Base-by-base conservation (phyloP, 2,113 vertebrate genomes). In the Platysteira castanea region DNA sequence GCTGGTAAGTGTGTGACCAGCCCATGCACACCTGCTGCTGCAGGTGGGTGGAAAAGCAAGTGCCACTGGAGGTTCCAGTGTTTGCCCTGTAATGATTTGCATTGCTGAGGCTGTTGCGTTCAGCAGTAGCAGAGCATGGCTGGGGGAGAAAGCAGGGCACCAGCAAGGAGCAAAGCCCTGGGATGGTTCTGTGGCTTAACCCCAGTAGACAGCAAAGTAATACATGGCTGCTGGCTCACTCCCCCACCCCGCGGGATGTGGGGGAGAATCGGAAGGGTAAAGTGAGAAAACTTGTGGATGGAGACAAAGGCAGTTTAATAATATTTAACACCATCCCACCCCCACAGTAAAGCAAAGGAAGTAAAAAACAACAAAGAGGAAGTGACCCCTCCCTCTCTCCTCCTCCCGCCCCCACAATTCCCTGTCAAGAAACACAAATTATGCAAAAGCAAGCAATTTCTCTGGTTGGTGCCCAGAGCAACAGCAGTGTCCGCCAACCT, bases 221-320 rank as follows among this genome's bases (percentile, higher is more conserved):
- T 41, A 46, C 64, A 14, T 7, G 52, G 27, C 39, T 1, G 0
- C 70, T 53, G 26, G 22, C n/a, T 89, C 37, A 26, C 11, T 71
- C 3, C 4, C 9, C 11, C 3, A 26, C 23, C 3, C 7, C 2
- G 1, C 10, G 18, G 35, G 35, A 50, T 39, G 20, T 3, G 4
- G 10, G 7, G 39, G 9, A 77, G 7, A 69, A 73, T 5, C 0
- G 0, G 59, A 56, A 69, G 14, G 6, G 35, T 42, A 28, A 70
- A 67, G 39, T 33, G 42, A 63, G 28, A 54, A 63, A 68, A 61
- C 13, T 6, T 49, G 15, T 33, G 23, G 15, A 41, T 46, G n/a
- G 53, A 84, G 35, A 71, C 26, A 63, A 57, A 47, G 23, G 13
- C 50, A 65, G 15, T 52, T 56, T 31, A 49, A 80, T 33, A 63